Percentiles rank a stretch among this genome's conserved stretches.
Evolutionary conservation across 2,888 invertebrate genomes (phyloP).

Genomic region (Drosophila macrospina): DNA sequence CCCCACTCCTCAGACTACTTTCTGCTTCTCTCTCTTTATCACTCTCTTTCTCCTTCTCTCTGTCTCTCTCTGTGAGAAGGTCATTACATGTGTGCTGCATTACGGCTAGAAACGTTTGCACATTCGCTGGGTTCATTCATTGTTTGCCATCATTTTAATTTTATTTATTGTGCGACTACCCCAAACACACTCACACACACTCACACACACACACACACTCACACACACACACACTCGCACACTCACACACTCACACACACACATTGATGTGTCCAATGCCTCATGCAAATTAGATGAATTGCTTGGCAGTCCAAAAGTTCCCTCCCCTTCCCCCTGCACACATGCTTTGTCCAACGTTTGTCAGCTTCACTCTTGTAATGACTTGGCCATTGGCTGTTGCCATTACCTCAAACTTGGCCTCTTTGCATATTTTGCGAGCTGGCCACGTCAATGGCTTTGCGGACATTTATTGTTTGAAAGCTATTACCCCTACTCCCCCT

Average conservation of each 20-base stretch:
- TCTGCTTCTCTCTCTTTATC: slow-evolving; percentile 6
- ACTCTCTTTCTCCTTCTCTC: slow-evolving; percentile 13
- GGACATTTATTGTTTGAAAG: slow-evolving; percentile 85
- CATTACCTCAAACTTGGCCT: slow-evolving; percentile 43
- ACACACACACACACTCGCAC: slow-evolving; percentile 22
- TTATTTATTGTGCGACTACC: slow-evolving; percentile 85
- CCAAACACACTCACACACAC: slow-evolving; percentile 30
- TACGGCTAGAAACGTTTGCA: slow-evolving; percentile 68
- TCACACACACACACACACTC: slow-evolving; percentile 13
- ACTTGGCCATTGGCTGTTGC: slow-evolving; percentile 77
- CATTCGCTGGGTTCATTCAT: slow-evolving; percentile 56
- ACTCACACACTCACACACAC: slow-evolving; percentile 22
- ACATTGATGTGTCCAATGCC: slow-evolving; percentile 52
- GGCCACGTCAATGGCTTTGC: slow-evolving; percentile 85
- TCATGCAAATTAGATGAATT: slow-evolving; percentile 85
- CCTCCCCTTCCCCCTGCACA: background rate
- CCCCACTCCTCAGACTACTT: slow-evolving; percentile 6
- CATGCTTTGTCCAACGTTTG: no score
- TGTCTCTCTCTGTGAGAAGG: slow-evolving; percentile 53
- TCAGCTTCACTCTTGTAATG: slow-evolving; percentile 72
- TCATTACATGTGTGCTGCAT: slow-evolving; percentile 82
- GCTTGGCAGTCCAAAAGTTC: slow-evolving; percentile 66
- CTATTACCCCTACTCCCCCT: slow-evolving; percentile 81
- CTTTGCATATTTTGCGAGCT: slow-evolving; percentile 69
- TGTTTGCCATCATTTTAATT: slow-evolving; percentile 86